Conservation (phyloP, 2,113 vertebrate genomes). For the Trematomus loennbergii region DNA sequence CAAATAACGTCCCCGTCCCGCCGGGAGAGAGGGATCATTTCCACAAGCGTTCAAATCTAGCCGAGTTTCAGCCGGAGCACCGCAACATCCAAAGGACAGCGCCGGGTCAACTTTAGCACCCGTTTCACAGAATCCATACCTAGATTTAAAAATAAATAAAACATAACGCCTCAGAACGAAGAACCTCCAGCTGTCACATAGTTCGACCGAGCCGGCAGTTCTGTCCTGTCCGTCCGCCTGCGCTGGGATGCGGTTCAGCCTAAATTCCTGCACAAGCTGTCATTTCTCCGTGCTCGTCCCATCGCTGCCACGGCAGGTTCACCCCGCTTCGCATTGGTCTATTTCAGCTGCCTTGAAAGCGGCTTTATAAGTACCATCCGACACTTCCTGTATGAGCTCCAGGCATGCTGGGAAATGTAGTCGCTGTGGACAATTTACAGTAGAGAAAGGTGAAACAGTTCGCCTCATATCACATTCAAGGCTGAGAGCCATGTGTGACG, state of each 20-base stretch:
- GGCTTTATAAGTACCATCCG: constrained; percentile 82
- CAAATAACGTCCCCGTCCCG: constrained; percentile 52
- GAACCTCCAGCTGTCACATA: constrained; percentile 52
- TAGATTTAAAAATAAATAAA: constrained; percentile 9
- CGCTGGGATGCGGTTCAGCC: constrained; percentile 55
- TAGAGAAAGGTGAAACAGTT: too few species aligned
- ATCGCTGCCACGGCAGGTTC: constrained; percentile 77
- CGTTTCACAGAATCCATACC: constrained; percentile 60
- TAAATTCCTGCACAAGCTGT: constrained; percentile 64
- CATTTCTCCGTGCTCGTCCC: constrained; percentile 69
- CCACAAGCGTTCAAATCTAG: constrained; percentile 31
- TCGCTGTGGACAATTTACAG: not conserved
- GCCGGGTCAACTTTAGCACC: constrained; percentile 86
- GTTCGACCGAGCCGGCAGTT: constrained; percentile 13
- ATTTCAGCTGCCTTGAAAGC: constrained; percentile 75
- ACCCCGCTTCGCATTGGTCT: constrained; percentile 72
- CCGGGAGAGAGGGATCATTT: constrained; percentile 51
- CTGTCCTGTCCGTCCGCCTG: not conserved
- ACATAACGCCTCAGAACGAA: not conserved
- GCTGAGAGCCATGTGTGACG: not conserved
- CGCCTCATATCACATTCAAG: not conserved
- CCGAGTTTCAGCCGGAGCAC: constrained; percentile 49
- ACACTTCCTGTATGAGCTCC: constrained; percentile 84
- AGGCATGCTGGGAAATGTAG: constrained; percentile 90
- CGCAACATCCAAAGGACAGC: constrained; percentile 81